Evolutionary conservation across 2,113 vertebrate species (phyloP).

Genomic region (Bos indicus): DNA sequence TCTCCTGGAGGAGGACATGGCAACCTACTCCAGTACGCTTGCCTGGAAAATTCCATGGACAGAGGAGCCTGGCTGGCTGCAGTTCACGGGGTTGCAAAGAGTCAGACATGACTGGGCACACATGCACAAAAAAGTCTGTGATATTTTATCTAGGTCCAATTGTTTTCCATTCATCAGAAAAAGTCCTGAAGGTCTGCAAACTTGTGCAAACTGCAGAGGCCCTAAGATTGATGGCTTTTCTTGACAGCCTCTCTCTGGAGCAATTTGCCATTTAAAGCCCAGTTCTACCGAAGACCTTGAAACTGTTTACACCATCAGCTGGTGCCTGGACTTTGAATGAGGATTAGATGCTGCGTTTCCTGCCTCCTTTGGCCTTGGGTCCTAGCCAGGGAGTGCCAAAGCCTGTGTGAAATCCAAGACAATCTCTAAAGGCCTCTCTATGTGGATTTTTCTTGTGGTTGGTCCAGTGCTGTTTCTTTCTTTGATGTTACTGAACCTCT

Average conservation of each 20-base stretch:
- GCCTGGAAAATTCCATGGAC: background rate
- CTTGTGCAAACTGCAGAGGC: constrained; percentile 40
- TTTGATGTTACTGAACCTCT: background rate
- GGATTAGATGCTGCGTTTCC: background rate
- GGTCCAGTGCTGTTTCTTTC: background rate
- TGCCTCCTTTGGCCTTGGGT: background rate
- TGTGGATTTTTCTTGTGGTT: background rate
- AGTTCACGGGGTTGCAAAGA: background rate
- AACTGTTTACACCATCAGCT: background rate
- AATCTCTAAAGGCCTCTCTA: background rate
- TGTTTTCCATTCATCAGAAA: constrained; percentile 56
- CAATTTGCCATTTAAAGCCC: constrained; percentile 54
- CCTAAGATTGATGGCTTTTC: constrained; percentile 54
- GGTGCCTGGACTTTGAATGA: background rate
- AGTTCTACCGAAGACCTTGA: constrained; percentile 54
- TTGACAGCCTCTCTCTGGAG: constrained; percentile 40
- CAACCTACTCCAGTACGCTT: background rate
- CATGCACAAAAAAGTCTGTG: background rate
- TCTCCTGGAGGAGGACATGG: background rate
- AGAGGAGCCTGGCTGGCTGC: background rate
- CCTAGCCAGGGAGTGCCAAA: background rate
- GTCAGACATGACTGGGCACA: background rate
- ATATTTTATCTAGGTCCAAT: constrained; percentile 39
- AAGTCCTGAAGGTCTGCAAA: constrained; percentile 59
- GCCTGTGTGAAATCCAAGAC: background rate